Evolutionary conservation across 1,140 invertebrate species (phyloP).

Genomic region (Scaptomyza graminum): DNA sequence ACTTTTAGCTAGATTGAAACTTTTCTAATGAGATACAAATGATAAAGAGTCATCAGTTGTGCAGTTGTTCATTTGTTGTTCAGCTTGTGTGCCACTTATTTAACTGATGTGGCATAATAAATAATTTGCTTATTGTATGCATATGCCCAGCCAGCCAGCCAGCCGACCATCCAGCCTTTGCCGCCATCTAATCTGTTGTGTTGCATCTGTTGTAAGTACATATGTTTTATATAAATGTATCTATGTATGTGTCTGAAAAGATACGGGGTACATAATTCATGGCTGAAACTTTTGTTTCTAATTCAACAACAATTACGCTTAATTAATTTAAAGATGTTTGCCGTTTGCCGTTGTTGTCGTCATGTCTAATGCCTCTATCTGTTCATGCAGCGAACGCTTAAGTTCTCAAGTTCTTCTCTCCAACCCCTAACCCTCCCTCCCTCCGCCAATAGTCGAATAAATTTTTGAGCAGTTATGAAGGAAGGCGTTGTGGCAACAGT

Average conservation of each 20-base stretch:
- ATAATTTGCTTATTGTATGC: slow-evolving; percentile 82
- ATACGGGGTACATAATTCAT: slow-evolving; percentile 66
- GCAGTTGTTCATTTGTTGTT: slow-evolving; percentile 24
- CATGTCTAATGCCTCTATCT: slow-evolving; percentile 40
- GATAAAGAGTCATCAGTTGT: slow-evolving; percentile 74
- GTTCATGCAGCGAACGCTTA: neutral
- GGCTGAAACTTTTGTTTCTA: slow-evolving; percentile 76
- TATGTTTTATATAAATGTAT: slow-evolving; percentile 11
- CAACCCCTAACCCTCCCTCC: slow-evolving; percentile 16
- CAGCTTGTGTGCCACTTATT: slow-evolving; percentile 53
- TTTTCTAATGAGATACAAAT: slow-evolving; percentile 79
- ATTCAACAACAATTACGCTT: slow-evolving; percentile 79
- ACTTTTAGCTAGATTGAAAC: slow-evolving; percentile 64
- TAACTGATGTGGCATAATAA: slow-evolving; percentile 76
- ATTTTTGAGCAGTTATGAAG: slow-evolving; percentile 77
- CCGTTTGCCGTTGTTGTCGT: slow-evolving; percentile 45
- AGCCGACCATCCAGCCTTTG: neutral
- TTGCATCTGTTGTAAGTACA: slow-evolving; percentile 64
- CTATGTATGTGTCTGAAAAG: slow-evolving; percentile 13
- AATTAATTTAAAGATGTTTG: slow-evolving; percentile 82
- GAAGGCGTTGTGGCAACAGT: slow-evolving; percentile 30
- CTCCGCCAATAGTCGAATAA: slow-evolving; percentile 21
- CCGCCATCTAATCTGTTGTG: slow-evolving; percentile 26
- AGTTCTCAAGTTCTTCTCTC: slow-evolving; percentile 3
- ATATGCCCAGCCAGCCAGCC: slow-evolving; percentile 26